Evolutionary conservation across 92 coral and sea anemone species (phyloP).

Genomic region (Heliopora coerulea): DNA sequence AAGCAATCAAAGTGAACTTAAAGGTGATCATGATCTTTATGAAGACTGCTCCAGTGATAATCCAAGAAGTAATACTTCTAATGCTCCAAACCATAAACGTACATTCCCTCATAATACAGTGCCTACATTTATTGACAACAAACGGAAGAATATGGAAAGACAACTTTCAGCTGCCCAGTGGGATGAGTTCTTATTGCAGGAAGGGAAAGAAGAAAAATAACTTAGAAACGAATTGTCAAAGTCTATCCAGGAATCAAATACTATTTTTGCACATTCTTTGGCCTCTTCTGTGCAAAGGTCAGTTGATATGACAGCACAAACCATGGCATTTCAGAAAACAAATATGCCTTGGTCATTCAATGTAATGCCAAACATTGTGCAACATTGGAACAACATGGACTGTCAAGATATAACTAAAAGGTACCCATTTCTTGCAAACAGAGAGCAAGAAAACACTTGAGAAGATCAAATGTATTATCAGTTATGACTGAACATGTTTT

Average conservation of each 20-base stretch:
- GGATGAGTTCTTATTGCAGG: not conserved
- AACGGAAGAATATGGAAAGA: slow-evolving; percentile 1
- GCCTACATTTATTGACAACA: not conserved
- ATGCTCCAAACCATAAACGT: not conserved
- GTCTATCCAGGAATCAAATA: not conserved
- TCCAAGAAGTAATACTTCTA: not conserved
- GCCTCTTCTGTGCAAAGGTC: too few species aligned
- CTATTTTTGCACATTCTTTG: not conserved
- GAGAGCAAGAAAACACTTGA: too few species aligned
- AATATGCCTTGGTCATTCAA: not conserved
- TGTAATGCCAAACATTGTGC: too few species aligned
- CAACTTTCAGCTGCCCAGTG: slow-evolving; percentile 1
- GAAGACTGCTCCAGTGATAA: not conserved
- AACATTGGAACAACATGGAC: not conserved
- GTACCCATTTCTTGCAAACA: too few species aligned
- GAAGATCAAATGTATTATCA: too few species aligned
- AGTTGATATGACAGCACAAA: slow-evolving; percentile 3
- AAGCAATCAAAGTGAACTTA: not conserved
- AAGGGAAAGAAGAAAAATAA: slow-evolving; percentile 1
- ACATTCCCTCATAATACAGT: not conserved
- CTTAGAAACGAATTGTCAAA: not conserved
- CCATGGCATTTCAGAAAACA: slow-evolving; percentile 13
- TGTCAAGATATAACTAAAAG: too few species aligned
- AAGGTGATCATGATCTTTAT: not conserved
- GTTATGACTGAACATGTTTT: too few species aligned